Evolutionary conservation across 2,113 vertebrate genomes (phyloP).

Genomic region (Neotoma lepida): DNA sequence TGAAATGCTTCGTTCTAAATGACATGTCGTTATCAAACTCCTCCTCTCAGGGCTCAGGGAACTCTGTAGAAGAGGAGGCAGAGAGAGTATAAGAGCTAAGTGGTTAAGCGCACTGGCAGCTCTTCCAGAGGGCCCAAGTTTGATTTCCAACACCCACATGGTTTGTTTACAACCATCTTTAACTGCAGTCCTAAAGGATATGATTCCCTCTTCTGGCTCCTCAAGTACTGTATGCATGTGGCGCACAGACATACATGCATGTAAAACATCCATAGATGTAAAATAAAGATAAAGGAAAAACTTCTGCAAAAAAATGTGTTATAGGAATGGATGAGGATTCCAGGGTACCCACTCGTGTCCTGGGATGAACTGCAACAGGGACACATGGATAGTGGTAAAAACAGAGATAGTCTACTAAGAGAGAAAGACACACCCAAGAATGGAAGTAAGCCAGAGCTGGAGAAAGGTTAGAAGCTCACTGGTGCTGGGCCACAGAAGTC

Average conservation of each 20-base stretch:
- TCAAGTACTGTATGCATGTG: too few species aligned
- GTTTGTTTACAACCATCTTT: too few species aligned
- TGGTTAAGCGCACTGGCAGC: too few species aligned
- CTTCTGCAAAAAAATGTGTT: background rate
- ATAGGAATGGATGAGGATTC: background rate
- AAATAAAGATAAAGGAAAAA: too few species aligned
- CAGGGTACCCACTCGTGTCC: background rate
- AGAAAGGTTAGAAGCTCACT: background rate
- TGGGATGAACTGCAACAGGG: background rate
- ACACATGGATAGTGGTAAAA: background rate
- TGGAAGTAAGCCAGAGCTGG: background rate
- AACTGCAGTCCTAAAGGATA: too few species aligned
- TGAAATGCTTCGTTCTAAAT: background rate
- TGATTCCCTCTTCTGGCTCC: too few species aligned
- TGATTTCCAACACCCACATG: too few species aligned
- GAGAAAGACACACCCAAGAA: background rate
- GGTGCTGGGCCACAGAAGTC: background rate
- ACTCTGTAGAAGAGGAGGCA: background rate
- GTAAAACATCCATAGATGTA: too few species aligned
- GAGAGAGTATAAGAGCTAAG: background rate
- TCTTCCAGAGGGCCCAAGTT: too few species aligned
- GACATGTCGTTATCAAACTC: background rate
- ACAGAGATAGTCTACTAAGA: background rate
- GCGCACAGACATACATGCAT: too few species aligned
- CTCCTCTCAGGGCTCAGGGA: background rate